These are phyloP conservation scores for Zeuzera pyrina DNA, from an alignment of 2,888 invertebrate species.

Conservation along the genomic window DNA sequence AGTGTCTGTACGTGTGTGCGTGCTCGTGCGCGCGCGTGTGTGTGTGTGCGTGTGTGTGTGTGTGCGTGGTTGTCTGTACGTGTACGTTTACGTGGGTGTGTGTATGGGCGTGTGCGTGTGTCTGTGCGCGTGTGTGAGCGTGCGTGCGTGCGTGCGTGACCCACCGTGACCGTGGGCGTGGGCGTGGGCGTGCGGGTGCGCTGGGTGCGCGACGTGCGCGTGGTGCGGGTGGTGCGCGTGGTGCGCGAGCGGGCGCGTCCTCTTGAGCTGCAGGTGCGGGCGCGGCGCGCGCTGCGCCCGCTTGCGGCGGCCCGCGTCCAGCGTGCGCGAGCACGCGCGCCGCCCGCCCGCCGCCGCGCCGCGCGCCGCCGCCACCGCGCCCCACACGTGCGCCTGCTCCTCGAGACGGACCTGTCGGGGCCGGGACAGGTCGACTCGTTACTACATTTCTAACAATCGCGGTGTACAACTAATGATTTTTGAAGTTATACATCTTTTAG, in stretches of 20 bases:
- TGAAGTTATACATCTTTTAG: no score
- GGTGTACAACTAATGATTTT: no score
- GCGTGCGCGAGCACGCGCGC: slow-evolving; percentile 23
- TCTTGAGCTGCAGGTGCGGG: slow-evolving; percentile 19
- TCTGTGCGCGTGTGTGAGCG: no score
- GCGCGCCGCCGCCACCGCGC: slow-evolving; percentile 31
- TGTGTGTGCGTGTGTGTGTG: no score
- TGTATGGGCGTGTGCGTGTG: neutral
- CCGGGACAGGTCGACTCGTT: no score
- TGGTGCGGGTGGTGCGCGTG: neutral
- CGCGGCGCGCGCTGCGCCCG: slow-evolving; percentile 27
- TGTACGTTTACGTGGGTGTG: no score
- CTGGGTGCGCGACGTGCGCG: slow-evolving; percentile 1
- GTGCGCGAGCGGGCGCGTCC: slow-evolving; percentile 18
- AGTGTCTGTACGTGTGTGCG: slow-evolving; percentile 20
- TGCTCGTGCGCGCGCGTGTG: slow-evolving; percentile 29
- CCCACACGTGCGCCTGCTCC: slow-evolving; percentile 75
- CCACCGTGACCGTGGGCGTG: no score
- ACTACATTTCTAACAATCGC: no score
- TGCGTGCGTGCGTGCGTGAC: neutral
- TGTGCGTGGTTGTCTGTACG: no score
- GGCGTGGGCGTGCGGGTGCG: no score
- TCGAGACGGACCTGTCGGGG: slow-evolving; percentile 83
- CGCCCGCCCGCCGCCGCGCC: slow-evolving; percentile 20
- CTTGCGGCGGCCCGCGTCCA: slow-evolving; percentile 26